Evolutionary conservation across 2,797 vertebrate genomes (phyloP), one percentile per base, ranked within the genome.

Genomic region (Rhodeus uyekii): DNA sequence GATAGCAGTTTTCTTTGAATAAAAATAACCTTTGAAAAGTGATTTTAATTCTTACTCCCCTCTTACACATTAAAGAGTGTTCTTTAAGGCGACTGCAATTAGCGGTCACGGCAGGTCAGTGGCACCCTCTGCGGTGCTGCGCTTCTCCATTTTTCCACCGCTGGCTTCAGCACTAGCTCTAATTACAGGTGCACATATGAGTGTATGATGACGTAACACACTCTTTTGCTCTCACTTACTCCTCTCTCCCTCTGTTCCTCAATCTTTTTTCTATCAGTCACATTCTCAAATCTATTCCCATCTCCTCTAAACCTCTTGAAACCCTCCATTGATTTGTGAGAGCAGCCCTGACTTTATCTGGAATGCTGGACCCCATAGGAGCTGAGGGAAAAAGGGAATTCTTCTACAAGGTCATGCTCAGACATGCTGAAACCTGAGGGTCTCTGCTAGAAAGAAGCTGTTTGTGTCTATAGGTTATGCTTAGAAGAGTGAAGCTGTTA

Each of bases 21-120:
- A 32, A 18, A 71, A 63, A 71, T 69, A 14, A 61, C 36, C 16
- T 16, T 22, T 42, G 39, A 48, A 72, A 75, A 38, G 46, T 22
- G 32, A 27, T 69, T 84, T 80, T 69, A 74, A 58, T 69, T 69
- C 16, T 10, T 32, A 32, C 36, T 69, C 19, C n/a, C 69, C 55
- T 36, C 50, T 74, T 55, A 44, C 8, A 5, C 50, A 68, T 53
- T 67, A 34, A 79, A 53, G 53, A 4, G 55, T 68, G 50, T 68
- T 76, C 68, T 75, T 61, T 74, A 81, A 81, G 58, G 75, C 38
- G 68, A 61, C 74, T 77, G 67, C 75, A 81, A 83, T 86, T 86
- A 84, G 32, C 3, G 36, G 82, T 81, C 74, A 50, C 78, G 32
- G 68, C 68, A 53, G 85, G 82, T 86, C 85, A 83, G 46, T 61